Percentiles rank a stretch among this genome's conserved stretches.
Evolutionary conservation across 2,888 invertebrate genomes (phyloP).

Genomic region (Fabriciana adippe): DNA sequence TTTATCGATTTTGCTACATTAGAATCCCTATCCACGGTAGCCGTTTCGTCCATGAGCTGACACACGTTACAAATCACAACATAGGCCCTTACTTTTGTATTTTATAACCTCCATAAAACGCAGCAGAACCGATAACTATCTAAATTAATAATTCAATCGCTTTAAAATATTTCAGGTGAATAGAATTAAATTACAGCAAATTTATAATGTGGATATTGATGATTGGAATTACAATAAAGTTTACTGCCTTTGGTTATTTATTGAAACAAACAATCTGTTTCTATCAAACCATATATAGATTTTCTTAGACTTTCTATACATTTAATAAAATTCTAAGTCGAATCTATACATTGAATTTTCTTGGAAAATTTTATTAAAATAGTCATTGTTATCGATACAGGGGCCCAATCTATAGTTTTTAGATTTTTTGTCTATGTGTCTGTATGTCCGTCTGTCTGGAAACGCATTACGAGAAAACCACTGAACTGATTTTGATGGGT

Average conservation of each 20-base stretch:
- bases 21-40: conserved; percentile 53
- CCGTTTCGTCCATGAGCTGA: conserved; percentile 57
- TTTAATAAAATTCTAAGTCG: no score
- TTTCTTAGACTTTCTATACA: no score
- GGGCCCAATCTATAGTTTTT: no score
- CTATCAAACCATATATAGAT: no score
- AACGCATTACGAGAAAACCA: no score
- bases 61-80: conserved; percentile 69
- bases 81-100: conserved; percentile 64
- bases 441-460: no score
- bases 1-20: conserved; percentile 34
- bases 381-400: no score
- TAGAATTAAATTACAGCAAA: conserved; percentile 32
- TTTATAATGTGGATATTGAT: conserved; percentile 10
- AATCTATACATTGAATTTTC: no score
- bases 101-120: conserved; percentile 62
- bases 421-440: no score
- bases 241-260: background rate
- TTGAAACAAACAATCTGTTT: no score
- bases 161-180: conserved; percentile 26
- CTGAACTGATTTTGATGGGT: no score
- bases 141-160: conserved; percentile 31
- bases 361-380: no score
- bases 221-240: background rate
- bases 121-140: conserved; percentile 45